These are phyloP conservation scores for Cherax quadricarinatus DNA, from an alignment of 1,140 invertebrate genomes.

Conservation along the genomic window DNA sequence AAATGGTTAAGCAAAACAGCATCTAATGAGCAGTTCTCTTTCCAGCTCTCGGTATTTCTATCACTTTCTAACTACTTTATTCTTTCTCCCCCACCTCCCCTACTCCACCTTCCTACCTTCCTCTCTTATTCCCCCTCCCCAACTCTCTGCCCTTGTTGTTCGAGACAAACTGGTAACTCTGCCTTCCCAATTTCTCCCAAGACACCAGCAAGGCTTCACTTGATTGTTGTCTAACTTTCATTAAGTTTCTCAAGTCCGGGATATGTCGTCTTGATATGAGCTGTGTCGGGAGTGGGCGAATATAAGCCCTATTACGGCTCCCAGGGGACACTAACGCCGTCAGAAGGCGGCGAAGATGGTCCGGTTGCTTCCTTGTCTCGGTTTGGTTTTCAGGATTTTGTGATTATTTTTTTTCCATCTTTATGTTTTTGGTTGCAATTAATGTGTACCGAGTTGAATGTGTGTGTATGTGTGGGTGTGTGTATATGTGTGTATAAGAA, in stretches of 20 bases:
- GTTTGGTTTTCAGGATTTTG: no score
- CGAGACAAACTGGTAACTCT: slow-evolving; percentile 4
- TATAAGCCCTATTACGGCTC: background rate
- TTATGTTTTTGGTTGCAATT: no score
- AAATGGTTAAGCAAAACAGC: no score
- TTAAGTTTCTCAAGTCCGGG: slow-evolving; percentile 56
- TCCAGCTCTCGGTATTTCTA: background rate
- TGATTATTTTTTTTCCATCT: no score
- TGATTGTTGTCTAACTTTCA: slow-evolving; percentile 55
- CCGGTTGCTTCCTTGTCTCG: no score
- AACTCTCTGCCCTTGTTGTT: background rate
- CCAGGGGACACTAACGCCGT: background rate
- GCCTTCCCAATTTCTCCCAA: slow-evolving; percentile 18
- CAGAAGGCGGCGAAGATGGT: background rate
- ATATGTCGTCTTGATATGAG: slow-evolving; percentile 48
- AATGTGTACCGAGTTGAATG: no score
- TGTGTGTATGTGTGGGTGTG: no score
- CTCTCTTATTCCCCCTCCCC: background rate
- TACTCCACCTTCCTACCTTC: background rate
- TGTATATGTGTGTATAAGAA: no score
- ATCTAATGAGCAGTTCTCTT: no score
- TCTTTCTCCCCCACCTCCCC: background rate
- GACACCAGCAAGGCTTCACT: slow-evolving; percentile 40
- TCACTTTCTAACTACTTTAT: no score
- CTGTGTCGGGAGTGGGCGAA: slow-evolving; percentile 16